Evolutionary conservation across 2,797 vertebrate genomes (phyloP).

Genomic region (Eulemur albifrons): DNA sequence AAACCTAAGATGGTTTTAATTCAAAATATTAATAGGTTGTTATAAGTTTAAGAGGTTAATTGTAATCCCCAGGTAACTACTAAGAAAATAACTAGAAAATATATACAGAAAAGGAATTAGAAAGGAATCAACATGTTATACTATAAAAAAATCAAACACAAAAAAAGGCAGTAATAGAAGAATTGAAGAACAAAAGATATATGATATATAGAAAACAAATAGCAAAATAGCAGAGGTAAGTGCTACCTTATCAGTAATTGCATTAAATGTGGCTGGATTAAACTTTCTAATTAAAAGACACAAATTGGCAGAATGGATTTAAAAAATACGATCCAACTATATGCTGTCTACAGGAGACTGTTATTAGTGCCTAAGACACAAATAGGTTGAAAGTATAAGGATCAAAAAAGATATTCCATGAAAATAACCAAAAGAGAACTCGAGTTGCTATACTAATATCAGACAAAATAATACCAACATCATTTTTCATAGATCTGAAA

Average conservation of each 20-base stretch:
- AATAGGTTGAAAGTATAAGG: background rate
- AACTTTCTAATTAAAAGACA: background rate
- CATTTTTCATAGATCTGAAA: no score
- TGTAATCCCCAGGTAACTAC: background rate
- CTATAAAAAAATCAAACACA: background rate
- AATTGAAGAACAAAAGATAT: background rate
- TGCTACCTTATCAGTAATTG: background rate
- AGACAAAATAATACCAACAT: background rate
- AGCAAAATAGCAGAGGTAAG: background rate
- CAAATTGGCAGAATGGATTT: background rate
- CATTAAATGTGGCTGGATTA: background rate
- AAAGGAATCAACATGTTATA: background rate
- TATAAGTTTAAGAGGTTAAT: background rate
- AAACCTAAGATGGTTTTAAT: background rate
- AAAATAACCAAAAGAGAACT: background rate
- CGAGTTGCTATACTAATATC: background rate
- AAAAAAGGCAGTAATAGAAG: background rate
- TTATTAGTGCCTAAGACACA: background rate
- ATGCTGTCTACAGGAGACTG: background rate
- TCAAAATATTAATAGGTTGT: background rate
- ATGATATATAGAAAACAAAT: background rate
- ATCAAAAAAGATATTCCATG: background rate
- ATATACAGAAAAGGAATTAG: background rate
- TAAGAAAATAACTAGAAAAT: background rate
- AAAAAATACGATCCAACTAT: background rate